Conservation (phyloP, 2,113 vertebrate genomes). For the Hassar affinis region DNA sequence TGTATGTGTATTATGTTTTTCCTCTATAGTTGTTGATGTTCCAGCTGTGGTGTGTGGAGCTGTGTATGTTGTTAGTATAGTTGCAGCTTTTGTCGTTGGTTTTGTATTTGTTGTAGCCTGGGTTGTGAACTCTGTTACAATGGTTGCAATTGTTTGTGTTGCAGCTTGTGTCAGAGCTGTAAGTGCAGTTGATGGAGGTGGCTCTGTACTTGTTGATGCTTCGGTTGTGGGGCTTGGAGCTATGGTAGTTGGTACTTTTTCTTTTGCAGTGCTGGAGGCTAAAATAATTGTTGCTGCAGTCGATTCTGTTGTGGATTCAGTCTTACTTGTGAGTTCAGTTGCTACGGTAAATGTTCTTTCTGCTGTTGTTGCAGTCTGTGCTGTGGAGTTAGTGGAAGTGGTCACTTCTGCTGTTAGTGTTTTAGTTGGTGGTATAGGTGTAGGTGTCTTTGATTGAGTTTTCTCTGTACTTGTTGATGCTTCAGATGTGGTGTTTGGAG, state of each 20-base stretch:
- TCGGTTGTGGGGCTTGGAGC: too few species aligned
- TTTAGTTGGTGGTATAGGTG: not conserved
- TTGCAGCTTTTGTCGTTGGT: too few species aligned
- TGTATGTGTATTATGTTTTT: too few species aligned
- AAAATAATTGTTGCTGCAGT: not conserved
- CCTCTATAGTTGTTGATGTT: too few species aligned
- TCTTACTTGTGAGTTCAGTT: not conserved
- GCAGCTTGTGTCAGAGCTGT: too few species aligned
- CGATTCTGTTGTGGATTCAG: not conserved
- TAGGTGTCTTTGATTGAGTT: not conserved
- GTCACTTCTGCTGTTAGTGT: not conserved
- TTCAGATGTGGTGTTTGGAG: not conserved
- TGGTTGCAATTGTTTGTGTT: too few species aligned
- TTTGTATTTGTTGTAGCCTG: too few species aligned
- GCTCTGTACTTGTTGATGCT: too few species aligned
- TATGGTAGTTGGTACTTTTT: not conserved
- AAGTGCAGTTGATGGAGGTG: too few species aligned
- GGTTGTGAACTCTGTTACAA: too few species aligned
- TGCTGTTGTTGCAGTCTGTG: not conserved
- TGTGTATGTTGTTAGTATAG: too few species aligned
- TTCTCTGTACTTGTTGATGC: not conserved
- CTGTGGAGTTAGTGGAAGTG: not conserved
- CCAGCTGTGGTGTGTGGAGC: too few species aligned
- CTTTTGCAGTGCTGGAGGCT: not conserved
- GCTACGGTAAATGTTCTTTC: not conserved